Evolutionary conservation across 2,113 vertebrate species (phyloP).

Genomic region (Ondatra zibethicus): DNA sequence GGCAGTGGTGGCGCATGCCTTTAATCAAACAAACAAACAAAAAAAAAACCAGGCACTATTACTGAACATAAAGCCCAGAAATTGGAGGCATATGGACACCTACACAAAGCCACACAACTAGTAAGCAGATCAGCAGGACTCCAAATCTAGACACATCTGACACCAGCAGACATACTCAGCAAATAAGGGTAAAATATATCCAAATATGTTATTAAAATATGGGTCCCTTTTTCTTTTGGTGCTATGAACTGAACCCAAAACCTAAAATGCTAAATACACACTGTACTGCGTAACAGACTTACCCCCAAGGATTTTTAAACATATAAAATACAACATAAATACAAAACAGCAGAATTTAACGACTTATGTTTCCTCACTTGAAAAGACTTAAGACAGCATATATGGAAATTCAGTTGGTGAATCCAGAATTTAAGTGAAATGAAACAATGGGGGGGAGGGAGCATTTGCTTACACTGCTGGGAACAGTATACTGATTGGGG

Average conservation of each 20-base stretch:
- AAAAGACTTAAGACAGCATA: background rate
- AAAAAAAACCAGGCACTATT: background rate
- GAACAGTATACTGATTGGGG: background rate
- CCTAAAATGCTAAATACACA: background rate
- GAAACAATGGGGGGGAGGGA: background rate
- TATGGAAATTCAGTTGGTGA: background rate
- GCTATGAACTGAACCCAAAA: background rate
- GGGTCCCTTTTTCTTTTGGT: background rate
- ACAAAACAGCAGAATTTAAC: background rate
- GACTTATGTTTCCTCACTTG: background rate
- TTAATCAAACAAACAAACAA: too few species aligned
- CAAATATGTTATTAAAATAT: background rate
- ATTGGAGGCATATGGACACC: background rate
- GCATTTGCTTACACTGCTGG: background rate
- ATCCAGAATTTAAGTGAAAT: background rate
- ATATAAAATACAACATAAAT: background rate
- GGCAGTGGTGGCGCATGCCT: too few species aligned
- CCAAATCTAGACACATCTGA: background rate
- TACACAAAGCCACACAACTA: background rate
- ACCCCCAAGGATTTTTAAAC: background rate
- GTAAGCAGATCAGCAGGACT: background rate
- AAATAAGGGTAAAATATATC: conserved; percentile 23
- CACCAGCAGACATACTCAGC: background rate
- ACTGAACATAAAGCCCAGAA: background rate
- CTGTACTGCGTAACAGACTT: background rate